Evolutionary conservation across 2,113 vertebrate species (phyloP).

Genomic region (Bos javanicus): DNA sequence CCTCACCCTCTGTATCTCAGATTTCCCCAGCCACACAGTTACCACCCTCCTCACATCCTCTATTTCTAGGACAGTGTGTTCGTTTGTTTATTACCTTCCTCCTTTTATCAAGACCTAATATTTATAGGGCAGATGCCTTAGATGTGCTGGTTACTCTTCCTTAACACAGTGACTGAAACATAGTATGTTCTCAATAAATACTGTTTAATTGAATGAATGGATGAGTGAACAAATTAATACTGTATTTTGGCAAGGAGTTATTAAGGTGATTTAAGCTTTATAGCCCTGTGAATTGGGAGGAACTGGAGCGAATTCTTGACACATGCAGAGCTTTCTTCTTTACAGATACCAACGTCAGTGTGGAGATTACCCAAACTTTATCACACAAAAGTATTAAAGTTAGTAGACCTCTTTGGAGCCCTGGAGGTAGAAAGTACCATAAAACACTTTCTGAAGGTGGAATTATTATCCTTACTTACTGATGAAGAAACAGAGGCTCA

Average conservation of each 20-base stretch:
- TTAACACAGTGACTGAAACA: neutral
- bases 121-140: neutral
- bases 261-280: neutral
- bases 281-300: neutral
- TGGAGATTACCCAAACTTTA: neutral
- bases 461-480: neutral
- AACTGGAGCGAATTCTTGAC: neutral
- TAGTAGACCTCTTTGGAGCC: neutral
- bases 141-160: neutral
- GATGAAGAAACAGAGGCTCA: neutral
- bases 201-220: neutral
- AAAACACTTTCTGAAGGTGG: neutral
- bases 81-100: neutral
- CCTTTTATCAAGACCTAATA: neutral
- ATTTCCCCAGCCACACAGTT: neutral
- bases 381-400: neutral
- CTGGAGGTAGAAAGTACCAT: neutral
- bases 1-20: neutral
- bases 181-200: neutral
- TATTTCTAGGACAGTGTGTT: neutral
- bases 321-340: neutral
- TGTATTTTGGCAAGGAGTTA: neutral
- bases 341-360: neutral
- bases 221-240: neutral
- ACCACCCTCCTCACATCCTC: neutral